Conservation (phyloP, 2,797 vertebrate genomes). For the Odontamblyopus lacepedii region DNA sequence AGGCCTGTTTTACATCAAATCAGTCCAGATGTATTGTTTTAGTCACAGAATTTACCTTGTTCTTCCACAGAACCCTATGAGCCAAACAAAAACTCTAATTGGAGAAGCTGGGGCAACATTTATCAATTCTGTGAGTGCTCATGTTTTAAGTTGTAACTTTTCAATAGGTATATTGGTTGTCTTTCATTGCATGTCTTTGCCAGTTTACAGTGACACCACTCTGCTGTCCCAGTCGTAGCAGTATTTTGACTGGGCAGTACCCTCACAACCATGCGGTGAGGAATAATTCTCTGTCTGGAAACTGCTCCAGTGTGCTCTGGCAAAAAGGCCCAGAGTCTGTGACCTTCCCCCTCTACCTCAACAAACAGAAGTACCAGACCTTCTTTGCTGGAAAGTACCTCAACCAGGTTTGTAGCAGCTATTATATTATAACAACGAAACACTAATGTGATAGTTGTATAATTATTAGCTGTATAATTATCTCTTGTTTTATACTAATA, state of each 20-base stretch:
- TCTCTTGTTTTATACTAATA: no score
- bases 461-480: neutral
- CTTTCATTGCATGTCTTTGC: neutral
- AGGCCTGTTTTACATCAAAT: no score
- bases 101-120: conserved; percentile 78
- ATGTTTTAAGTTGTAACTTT: neutral
- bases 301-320: conserved; percentile 81
- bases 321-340: conserved; percentile 69
- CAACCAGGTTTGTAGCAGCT: conserved; percentile 74
- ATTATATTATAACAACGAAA: neutral
- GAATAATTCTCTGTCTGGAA: conserved; percentile 80
- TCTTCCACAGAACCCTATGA: conserved; percentile 76
- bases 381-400: conserved; percentile 84
- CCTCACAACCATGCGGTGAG: conserved; percentile 82
- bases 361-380: conserved; percentile 77
- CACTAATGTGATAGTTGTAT: neutral
- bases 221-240: conserved; percentile 83
- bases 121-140: conserved; percentile 75
- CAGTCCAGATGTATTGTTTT: neutral
- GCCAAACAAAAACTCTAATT: conserved; percentile 72
- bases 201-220: conserved; percentile 79
- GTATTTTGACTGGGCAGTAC: conserved; percentile 78
- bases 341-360: conserved; percentile 76
- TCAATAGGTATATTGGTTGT: neutral
- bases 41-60: neutral